These are phyloP conservation scores for Sinocyclocheilus anshuiensis DNA, from an alignment of 2,113 vertebrate genomes.

Conservation along the genomic window DNA sequence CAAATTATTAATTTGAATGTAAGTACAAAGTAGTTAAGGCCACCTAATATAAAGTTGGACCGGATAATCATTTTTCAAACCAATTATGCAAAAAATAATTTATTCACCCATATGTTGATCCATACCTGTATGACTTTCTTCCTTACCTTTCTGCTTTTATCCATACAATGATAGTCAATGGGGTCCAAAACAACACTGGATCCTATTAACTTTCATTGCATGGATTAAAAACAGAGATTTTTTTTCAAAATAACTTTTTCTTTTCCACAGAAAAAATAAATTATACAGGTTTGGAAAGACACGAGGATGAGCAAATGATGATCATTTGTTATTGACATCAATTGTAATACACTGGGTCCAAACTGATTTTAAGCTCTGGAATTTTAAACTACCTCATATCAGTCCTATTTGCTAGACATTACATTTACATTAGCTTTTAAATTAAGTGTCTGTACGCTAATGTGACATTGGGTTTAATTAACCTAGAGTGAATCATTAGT, in stretches of 20 bases:
- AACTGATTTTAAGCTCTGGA: neutral
- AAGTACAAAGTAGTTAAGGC: too few species aligned
- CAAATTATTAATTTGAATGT: too few species aligned
- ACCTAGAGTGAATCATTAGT: slow-evolving; percentile 23
- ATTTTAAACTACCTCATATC: neutral
- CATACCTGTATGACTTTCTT: neutral
- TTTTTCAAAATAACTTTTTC: too few species aligned
- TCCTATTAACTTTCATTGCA: neutral
- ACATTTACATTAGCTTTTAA: neutral
- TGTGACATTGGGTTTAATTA: slow-evolving; percentile 20
- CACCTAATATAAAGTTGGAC: too few species aligned
- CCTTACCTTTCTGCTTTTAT: neutral
- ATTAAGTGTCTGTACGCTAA: neutral
- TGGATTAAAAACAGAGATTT: neutral
- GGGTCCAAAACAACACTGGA: too few species aligned
- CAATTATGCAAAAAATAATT: neutral
- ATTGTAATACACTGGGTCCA: neutral
- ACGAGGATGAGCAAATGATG: too few species aligned
- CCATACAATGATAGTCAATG: neutral
- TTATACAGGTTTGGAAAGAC: too few species aligned
- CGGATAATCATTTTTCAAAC: neutral
- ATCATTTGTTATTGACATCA: neutral
- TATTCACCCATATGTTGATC: neutral
- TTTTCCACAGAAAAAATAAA: too few species aligned
- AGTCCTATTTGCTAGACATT: neutral